Evolutionary conservation across 2,797 vertebrate genomes (phyloP), one percentile per base, ranked within the genome.

Genomic region (Phrynocephalus forsythii): DNA sequence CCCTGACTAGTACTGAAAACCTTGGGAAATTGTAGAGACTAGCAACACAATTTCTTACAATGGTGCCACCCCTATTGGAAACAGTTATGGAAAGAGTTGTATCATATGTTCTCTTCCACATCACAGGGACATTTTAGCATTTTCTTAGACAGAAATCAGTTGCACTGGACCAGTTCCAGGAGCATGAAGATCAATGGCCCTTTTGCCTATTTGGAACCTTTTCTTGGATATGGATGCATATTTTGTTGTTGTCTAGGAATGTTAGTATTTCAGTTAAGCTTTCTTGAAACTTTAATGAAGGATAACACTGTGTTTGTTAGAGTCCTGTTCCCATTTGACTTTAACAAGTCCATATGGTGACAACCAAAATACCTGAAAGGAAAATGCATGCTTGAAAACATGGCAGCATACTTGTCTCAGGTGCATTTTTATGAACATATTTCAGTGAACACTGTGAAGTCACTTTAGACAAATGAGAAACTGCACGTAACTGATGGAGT

Each of bases 381-480:
- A 56, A n/a, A 86, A 80, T 72, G 33, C 38, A 66, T 82, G 22
- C 11, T 48, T 82, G 60, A 73, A 87, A 73, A 81, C 15, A 11
- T 30, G 18, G 6, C n/a, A 9, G 26, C 2, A 24, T 63, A 26
- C 72, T 3, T 79, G 28, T 5, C 24, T 50, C 28, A 48, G 48
- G 1, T 44, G 73, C 26, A 15, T 33, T 73, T 24, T 44, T 22
- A 11, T 30, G 20, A 38, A 24, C 28, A n/a, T 18, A 7, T 33
- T 28, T 6, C 33, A 30, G 5, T 78, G 7, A 26, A 48, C 30
- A 72, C 11, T 11, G 4, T 33, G 66, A 38, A 73, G 6, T 48
- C 24, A 69, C 26, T 18, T 20, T 44, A 28, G 75, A 24, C 48
- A 83, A 77, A 71, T 63, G 7, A 20, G n/a, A 82, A 87, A 66